Evolutionary conservation across 2,113 vertebrate genomes (phyloP).

Genomic region (Dasyornis broadbenti): DNA sequence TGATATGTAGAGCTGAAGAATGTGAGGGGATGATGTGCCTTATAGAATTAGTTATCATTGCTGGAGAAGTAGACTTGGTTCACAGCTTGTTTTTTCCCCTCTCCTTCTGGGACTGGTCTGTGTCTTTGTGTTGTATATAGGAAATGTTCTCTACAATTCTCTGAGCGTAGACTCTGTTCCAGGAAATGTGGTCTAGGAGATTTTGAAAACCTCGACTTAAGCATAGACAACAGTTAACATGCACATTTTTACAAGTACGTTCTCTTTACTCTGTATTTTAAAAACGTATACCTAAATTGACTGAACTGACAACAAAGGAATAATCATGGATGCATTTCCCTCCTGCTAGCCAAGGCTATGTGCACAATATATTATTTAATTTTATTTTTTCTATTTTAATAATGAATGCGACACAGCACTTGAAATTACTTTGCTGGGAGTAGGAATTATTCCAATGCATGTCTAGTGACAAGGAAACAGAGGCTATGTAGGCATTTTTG

Average conservation of each 20-base stretch:
- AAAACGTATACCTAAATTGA: not conserved
- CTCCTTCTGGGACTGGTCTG: constrained; percentile 42
- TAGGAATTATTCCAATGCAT: not conserved
- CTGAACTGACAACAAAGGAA: not conserved
- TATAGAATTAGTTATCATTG: constrained; percentile 35
- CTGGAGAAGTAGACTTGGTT: constrained; percentile 31
- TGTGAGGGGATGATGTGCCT: constrained; percentile 24
- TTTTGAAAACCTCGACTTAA: not conserved
- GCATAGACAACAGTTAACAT: not conserved
- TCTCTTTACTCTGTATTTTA: not conserved
- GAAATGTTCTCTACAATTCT: constrained; percentile 37
- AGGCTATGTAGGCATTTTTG: not conserved
- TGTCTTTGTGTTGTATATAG: not conserved
- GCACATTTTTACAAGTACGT: not conserved
- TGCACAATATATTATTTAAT: not conserved
- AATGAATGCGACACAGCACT: not conserved
- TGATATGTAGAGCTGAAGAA: constrained; percentile 9
- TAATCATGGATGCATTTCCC: not conserved
- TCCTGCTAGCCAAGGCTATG: not conserved
- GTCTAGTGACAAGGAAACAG: not conserved
- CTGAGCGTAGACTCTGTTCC: not conserved
- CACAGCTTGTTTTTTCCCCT: constrained; percentile 18
- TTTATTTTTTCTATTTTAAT: not conserved
- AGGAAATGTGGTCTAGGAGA: not conserved
- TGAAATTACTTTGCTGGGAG: not conserved